Percentiles rank a stretch among this genome's conserved stretches.
These are phyloP conservation scores for Ischnus inquisitorius DNA, from an alignment of 2,888 invertebrate genomes.

Conservation along the genomic window DNA sequence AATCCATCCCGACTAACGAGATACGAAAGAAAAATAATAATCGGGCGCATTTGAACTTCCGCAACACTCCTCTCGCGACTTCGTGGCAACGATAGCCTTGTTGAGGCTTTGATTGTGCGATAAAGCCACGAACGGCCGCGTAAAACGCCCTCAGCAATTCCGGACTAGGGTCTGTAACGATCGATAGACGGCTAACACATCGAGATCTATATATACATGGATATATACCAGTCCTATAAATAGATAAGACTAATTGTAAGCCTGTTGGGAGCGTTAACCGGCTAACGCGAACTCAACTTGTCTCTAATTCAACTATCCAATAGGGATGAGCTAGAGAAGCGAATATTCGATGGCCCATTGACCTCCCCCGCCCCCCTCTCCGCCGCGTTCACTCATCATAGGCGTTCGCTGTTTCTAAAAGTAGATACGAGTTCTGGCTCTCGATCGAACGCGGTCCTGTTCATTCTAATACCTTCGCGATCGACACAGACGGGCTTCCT, in stretches of 20 bases:
- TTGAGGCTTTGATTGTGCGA: not conserved
- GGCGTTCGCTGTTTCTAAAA: not conserved
- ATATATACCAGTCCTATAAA: constrained; percentile 22
- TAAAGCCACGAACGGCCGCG: too few species aligned
- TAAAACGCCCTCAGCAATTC: not conserved
- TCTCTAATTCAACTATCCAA: constrained; percentile 20
- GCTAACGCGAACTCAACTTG: constrained; percentile 7
- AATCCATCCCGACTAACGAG: not conserved
- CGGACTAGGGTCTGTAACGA: not conserved
- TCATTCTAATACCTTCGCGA: constrained; percentile 4
- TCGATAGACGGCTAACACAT: constrained; percentile 12
- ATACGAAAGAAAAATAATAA: constrained; percentile 1
- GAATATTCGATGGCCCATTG: constrained; percentile 38
- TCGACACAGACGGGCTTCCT: not conserved
- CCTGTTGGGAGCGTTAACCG: constrained; percentile 38
- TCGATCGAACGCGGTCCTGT: constrained; percentile 8
- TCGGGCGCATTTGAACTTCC: not conserved
- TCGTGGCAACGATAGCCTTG: not conserved
- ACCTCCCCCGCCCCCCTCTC: constrained; percentile 3
- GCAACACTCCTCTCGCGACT: not conserved
- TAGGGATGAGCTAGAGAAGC: constrained; percentile 3
- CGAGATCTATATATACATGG: not conserved
- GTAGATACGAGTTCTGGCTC: constrained; percentile 9
- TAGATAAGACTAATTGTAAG: constrained; percentile 43
- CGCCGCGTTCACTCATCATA: not conserved